Conservation (phyloP, 2,113 vertebrate genomes). For the Eulemur rufifrons region DNA sequence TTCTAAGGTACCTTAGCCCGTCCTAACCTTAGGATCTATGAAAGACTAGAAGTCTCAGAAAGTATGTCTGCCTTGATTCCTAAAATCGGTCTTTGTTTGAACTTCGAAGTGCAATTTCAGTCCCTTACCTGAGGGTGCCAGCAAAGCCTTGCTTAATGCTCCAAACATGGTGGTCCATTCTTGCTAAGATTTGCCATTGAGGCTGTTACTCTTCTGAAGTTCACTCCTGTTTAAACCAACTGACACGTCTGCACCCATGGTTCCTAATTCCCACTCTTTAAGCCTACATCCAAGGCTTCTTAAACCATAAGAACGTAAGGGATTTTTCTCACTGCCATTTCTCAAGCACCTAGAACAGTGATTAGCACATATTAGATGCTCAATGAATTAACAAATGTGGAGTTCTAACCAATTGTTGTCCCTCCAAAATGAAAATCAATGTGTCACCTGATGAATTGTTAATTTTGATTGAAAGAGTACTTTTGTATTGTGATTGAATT, state of each 20-base stretch:
- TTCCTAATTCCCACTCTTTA: background rate
- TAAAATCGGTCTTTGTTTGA: background rate
- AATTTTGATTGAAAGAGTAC: background rate
- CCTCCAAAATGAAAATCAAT: background rate
- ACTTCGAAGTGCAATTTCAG: background rate
- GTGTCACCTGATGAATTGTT: background rate
- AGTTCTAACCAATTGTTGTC: background rate
- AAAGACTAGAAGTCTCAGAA: background rate
- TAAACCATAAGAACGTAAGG: background rate
- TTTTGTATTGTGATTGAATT: background rate
- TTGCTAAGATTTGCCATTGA: background rate
- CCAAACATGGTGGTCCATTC: background rate
- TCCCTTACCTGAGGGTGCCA: background rate
- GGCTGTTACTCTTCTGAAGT: background rate
- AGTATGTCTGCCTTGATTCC: background rate
- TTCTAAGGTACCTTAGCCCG: background rate
- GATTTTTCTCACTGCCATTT: background rate
- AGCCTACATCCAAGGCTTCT: background rate
- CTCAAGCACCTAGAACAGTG: background rate
- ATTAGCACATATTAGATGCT: background rate
- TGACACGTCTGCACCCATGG: rapidly evolving
- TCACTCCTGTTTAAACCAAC: background rate
- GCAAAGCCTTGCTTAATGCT: background rate
- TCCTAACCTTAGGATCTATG: background rate
- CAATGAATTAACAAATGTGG: background rate